Conservation (phyloP, 1,140 invertebrate species). For the Drosophila asahinai region DNA sequence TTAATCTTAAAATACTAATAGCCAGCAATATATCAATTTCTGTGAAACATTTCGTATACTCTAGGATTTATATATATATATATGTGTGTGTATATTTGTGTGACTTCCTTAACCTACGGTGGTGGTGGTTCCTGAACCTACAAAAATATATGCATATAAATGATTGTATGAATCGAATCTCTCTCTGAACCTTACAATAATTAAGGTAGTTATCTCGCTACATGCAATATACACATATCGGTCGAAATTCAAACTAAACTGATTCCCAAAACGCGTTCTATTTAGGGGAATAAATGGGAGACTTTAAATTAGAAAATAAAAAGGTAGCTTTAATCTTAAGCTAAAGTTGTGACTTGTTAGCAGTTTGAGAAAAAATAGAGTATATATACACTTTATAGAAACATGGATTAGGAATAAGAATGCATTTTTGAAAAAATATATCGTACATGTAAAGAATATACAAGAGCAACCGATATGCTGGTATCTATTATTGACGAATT, state of each 20-base stretch:
- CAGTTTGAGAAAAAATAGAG: neutral
- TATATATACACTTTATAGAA: slow-evolving; percentile 13
- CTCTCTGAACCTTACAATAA: slow-evolving; percentile 28
- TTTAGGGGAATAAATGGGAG: neutral
- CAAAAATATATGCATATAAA: slow-evolving; percentile 63
- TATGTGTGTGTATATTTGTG: slow-evolving; percentile 46
- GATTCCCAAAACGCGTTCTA: neutral
- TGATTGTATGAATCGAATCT: slow-evolving; percentile 30
- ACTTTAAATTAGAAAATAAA: neutral
- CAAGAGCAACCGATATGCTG: slow-evolving; percentile 33
- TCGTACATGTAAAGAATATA: neutral
- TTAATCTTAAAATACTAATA: slow-evolving; percentile 61
- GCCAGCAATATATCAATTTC: slow-evolving; percentile 71
- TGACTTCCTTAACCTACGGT: slow-evolving; percentile 26
- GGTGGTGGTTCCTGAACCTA: slow-evolving; percentile 34
- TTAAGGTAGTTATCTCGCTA: slow-evolving; percentile 38
- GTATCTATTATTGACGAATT: slow-evolving; percentile 31
- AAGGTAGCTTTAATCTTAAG: neutral
- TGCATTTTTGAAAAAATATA: neutral
- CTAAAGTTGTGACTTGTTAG: neutral
- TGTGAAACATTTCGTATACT: slow-evolving; percentile 80
- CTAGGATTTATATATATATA: slow-evolving; percentile 48
- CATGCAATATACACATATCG: slow-evolving; percentile 22
- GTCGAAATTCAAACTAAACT: neutral
- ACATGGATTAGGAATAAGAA: neutral